Percentiles rank a stretch among this genome's conserved stretches.
These are phyloP conservation scores for Sesamia inferens DNA, from an alignment of 2,888 invertebrate species.

Conservation along the genomic window DNA sequence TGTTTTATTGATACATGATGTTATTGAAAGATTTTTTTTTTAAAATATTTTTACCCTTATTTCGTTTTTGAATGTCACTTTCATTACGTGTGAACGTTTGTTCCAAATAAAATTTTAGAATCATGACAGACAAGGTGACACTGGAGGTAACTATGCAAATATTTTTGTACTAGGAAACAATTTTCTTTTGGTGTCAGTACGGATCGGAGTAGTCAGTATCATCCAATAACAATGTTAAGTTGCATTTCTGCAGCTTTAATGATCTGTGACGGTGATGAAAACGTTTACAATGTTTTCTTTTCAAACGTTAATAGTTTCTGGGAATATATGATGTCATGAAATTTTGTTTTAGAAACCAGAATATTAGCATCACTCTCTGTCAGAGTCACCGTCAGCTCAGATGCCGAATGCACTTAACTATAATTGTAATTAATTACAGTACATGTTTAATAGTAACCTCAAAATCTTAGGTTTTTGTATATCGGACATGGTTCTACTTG, in stretches of 20 bases:
- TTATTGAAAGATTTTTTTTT: slow-evolving; percentile 5
- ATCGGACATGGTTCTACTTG: slow-evolving; percentile 22
- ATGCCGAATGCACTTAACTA: slow-evolving; percentile 17
- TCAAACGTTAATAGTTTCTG: slow-evolving; percentile 12
- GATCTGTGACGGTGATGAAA: slow-evolving; percentile 30
- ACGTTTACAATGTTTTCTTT: slow-evolving; percentile 15
- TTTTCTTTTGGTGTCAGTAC: slow-evolving; percentile 35
- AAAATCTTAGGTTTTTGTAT: slow-evolving; percentile 39
- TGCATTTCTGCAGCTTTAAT: slow-evolving; percentile 19
- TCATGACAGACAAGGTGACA: slow-evolving; percentile 35
- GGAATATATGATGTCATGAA: slow-evolving; percentile 15
- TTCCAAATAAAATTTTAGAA: slow-evolving; percentile 44
- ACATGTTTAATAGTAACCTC: slow-evolving; percentile 22
- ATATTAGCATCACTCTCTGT: slow-evolving; percentile 32
- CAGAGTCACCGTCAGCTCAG: slow-evolving; percentile 5
- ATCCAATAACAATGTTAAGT: slow-evolving; percentile 9
- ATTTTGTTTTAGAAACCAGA: slow-evolving; percentile 27
- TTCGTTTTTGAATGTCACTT: slow-evolving; percentile 27
- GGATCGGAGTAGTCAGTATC: slow-evolving; percentile 51
- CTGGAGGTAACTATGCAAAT: slow-evolving; percentile 11
- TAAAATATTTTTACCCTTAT: slow-evolving; percentile 20
- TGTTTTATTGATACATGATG: slow-evolving; percentile 21
- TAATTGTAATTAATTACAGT: slow-evolving; percentile 34
- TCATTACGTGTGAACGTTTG: slow-evolving; percentile 32
- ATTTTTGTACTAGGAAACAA: slow-evolving; percentile 40